phyloP scores from a whole-genome alignment of 2,797 vertebrate genomes.

The Ceyx erithaca region DNA sequence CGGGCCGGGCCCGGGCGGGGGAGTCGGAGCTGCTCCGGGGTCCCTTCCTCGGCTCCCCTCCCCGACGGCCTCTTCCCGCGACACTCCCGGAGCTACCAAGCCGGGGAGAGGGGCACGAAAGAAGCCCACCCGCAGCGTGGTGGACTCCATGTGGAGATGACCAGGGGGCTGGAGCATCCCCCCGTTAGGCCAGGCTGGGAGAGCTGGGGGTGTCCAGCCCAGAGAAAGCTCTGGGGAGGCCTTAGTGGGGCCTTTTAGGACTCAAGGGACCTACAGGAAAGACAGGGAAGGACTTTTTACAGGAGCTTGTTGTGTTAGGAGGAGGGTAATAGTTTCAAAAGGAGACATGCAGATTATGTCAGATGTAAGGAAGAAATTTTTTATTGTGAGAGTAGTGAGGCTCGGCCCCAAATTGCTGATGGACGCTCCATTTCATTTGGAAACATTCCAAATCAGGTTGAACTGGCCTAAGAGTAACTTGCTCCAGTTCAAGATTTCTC shows the following conservation, averaged over 20 bases:
- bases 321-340: neutral
- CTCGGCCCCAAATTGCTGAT: neutral
- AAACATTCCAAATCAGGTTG: neutral
- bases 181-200: neutral
- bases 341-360: neutral
- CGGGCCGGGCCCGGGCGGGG: no score
- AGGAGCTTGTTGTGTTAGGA: neutral
- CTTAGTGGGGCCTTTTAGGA: no score
- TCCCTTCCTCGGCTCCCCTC: neutral
- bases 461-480: neutral
- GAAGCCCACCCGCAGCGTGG: neutral
- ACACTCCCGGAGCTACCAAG: no score
- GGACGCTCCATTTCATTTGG: no score
- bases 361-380: neutral
- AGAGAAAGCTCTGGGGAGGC: neutral
- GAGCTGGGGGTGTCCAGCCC: neutral
- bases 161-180: neutral
- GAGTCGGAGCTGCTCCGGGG: neutral
- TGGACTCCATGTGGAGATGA: neutral
- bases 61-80: no score
- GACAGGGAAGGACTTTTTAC: neutral
- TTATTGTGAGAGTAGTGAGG: no score
- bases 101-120: neutral
- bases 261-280: neutral
- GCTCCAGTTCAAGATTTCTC: neutral